Conservation (phyloP, 2,888 invertebrate species). For the Ctena decussata region DNA sequence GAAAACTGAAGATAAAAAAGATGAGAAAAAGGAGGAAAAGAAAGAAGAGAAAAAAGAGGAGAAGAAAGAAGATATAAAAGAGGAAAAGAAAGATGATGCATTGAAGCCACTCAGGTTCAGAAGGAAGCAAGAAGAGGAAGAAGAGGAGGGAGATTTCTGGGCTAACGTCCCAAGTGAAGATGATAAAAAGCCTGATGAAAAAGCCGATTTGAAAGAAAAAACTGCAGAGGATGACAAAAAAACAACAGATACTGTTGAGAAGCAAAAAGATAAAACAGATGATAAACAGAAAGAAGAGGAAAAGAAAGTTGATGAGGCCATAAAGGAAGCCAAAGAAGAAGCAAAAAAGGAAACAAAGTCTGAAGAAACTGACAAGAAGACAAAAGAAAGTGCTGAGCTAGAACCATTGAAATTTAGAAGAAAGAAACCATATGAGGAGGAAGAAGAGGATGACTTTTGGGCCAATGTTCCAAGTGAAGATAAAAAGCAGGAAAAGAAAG, state of each 20-base stretch:
- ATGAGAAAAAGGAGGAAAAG: not conserved
- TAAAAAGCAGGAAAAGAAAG: not conserved
- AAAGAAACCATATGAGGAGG: constrained; percentile 31
- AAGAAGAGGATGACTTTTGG: constrained; percentile 41
- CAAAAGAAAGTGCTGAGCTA: constrained; percentile 10
- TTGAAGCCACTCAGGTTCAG: constrained; percentile 31
- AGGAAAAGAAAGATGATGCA: constrained; percentile 25
- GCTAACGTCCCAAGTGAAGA: constrained; percentile 24
- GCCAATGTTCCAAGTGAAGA: constrained; percentile 20
- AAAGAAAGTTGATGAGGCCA: constrained; percentile 18
- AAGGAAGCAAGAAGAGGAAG: constrained; percentile 33
- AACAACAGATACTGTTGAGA: not conserved
- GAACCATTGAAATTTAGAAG: constrained; percentile 36
- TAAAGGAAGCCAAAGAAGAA: not conserved
- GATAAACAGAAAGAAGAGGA: not conserved
- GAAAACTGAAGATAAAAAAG: not conserved
- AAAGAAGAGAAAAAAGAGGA: not conserved
- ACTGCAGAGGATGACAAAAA: not conserved
- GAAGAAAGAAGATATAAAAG: constrained; percentile 25
- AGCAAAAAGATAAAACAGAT: not conserved
- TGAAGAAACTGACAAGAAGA: not conserved
- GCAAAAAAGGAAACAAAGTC: constrained; percentile 2
- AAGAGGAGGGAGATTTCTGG: constrained; percentile 43
- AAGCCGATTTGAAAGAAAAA: constrained; percentile 19
- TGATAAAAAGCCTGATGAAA: not conserved